phyloP scores from a whole-genome alignment of 2,113 vertebrate species.

The Oryctolagus cuniculus region mOryCun1.1 NC_091432.1:95970001-95970500 shows the following conservation, averaged over 20 bases:
- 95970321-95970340: background rate
- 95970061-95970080: no score
- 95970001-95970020: no score
- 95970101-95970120: background rate
- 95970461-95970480: background rate
- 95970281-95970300: background rate
- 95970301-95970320: background rate
- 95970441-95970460: background rate
- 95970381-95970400: background rate
- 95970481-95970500: background rate
- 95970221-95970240: background rate
- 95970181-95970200: background rate
- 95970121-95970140: background rate
- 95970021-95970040: no score
- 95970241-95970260: background rate
- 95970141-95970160: background rate
- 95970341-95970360: background rate
- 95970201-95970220: background rate
- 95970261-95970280: background rate
- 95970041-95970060: no score
- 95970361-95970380: no score
- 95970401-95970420: background rate
- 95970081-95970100: no score
- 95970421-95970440: background rate
- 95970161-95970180: background rate